A percentile compares a stretch with the other conserved stretches of the same genome.
phyloP scores from a whole-genome alignment of 53 echinoderm and acorn worm genomes.

The Zoroaster sp. region DNA sequence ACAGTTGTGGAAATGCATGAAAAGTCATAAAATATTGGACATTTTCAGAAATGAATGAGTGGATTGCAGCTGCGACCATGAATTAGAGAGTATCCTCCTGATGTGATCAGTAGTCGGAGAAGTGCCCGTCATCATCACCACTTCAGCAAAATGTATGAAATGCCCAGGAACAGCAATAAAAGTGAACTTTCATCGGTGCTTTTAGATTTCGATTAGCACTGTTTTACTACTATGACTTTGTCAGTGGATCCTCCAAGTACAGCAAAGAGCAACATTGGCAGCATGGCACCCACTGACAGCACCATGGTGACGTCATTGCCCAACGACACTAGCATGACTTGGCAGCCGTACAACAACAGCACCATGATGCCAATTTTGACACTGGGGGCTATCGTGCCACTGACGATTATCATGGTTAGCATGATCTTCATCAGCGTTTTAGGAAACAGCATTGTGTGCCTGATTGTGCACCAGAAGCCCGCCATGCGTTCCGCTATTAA shows the following conservation, averaged over 20 bases:
- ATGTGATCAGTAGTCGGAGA: too few species aligned
- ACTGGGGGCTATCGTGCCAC: conserved; percentile 62
- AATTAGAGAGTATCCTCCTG: too few species aligned
- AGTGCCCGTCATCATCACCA: too few species aligned
- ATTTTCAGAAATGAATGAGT: too few species aligned
- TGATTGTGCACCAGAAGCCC: conserved; percentile 98
- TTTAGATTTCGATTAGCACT: neutral
- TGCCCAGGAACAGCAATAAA: too few species aligned
- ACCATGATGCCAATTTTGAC: neutral
- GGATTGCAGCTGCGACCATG: too few species aligned
- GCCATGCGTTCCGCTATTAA: conserved; percentile 99
- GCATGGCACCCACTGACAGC: neutral
- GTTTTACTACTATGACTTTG: neutral
- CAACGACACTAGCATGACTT: neutral
- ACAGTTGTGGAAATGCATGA: too few species aligned
- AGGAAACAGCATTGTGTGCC: conserved; percentile 96
- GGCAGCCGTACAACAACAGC: neutral
- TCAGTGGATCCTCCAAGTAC: neutral
- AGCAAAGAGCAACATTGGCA: neutral
- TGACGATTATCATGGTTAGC: conserved; percentile 75
- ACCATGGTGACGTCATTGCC: neutral
- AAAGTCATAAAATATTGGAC: too few species aligned
- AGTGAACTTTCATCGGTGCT: neutral
- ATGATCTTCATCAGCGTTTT: conserved; percentile 89
- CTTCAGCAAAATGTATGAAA: too few species aligned